phyloP scores from a whole-genome alignment of 2,888 invertebrate species.

The Lepidochrysops patricia region DNA sequence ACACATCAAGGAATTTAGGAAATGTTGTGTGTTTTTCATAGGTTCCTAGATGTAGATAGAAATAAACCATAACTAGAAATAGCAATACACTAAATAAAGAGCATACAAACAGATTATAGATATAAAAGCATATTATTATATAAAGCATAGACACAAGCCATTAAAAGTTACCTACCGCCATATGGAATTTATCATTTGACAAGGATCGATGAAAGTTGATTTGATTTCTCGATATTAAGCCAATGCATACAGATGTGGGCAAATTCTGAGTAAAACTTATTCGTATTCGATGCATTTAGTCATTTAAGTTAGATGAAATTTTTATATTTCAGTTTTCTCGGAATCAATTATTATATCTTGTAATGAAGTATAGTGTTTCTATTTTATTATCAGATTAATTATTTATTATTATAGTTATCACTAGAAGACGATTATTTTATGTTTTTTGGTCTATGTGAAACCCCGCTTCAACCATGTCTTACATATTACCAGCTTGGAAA shows the following conservation, averaged over 20 bases:
- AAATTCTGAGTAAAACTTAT: not conserved
- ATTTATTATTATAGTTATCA: no score
- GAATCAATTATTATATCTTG: not conserved
- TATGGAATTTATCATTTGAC: constrained; percentile 13
- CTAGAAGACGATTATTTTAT: no score
- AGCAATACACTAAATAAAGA: not conserved
- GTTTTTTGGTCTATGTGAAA: not conserved
- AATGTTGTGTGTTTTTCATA: constrained; percentile 14
- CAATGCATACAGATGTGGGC: not conserved
- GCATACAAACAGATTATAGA: constrained; percentile 4
- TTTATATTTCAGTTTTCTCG: not conserved
- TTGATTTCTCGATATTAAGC: constrained; percentile 1
- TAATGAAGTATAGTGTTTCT: not conserved
- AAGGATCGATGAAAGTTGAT: not conserved
- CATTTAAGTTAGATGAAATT: not conserved
- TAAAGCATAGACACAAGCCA: not conserved
- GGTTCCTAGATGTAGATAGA: constrained; percentile 16
- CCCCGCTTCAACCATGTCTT: not conserved
- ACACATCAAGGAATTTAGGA: constrained; percentile 16
- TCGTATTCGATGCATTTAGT: not conserved
- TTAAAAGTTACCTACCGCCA: not conserved
- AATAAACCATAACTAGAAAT: constrained; percentile 13
- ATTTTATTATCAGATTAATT: not conserved
- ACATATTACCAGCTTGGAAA: not conserved
- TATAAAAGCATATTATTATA: constrained; percentile 6